Conservation (phyloP, 1,140 invertebrate species). For the Microplitis mediator region DNA sequence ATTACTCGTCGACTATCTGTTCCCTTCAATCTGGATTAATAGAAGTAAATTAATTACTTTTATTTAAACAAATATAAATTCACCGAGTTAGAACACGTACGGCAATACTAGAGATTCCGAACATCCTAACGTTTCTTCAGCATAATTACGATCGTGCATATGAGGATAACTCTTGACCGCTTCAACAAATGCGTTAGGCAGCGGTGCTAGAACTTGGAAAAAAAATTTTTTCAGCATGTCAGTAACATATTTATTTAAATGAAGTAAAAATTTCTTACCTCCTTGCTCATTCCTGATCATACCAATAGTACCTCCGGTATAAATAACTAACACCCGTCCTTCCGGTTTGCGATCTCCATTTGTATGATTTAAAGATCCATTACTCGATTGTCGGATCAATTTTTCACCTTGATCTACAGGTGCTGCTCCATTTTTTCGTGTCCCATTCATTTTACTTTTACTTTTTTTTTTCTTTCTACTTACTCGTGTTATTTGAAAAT, state of each 20-base stretch:
- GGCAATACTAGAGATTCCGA: conserved; percentile 71
- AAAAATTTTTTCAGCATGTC: conserved; percentile 29
- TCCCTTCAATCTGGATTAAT: conserved; percentile 54
- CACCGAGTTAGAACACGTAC: conserved; percentile 55
- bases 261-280: conserved; percentile 62
- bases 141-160: conserved; percentile 75
- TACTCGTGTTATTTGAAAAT: too few relatives aligned
- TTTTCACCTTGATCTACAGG: too few relatives aligned
- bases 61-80: conserved; percentile 24
- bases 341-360: conserved; percentile 37
- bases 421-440: too few relatives aligned
- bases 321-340: conserved; percentile 74
- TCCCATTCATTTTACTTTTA: not conserved
- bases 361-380: not conserved
- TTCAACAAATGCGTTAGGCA: conserved; percentile 67
- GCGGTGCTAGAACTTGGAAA: conserved; percentile 68
- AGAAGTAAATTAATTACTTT: too few relatives aligned
- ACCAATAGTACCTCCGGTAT: conserved; percentile 89
- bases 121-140: conserved; percentile 62
- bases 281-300: conserved; percentile 78
- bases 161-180: conserved; percentile 72
- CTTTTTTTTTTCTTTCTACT: not conserved
- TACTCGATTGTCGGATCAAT: not conserved
- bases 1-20: conserved; percentile 68
- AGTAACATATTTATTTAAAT: conserved; percentile 6